phyloP scores from a whole-genome alignment of 2,113 vertebrate species.

The Mirounga angustirostris region DNA sequence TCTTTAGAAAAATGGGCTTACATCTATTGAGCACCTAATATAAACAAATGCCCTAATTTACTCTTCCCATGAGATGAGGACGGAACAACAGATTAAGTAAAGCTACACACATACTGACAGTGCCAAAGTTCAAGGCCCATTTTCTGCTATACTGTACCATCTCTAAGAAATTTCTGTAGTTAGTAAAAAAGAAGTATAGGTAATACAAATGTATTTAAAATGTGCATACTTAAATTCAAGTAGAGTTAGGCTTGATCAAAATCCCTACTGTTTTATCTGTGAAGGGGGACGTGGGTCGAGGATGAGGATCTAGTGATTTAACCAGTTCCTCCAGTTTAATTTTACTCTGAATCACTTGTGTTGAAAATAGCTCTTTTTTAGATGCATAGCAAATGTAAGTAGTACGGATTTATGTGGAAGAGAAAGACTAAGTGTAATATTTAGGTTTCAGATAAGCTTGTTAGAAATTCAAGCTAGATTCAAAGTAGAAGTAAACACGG shows the following conservation, averaged over 20 bases:
- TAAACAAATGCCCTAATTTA: slow-evolving; percentile 14
- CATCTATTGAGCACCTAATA: background rate
- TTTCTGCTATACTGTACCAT: background rate
- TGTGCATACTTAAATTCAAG: background rate
- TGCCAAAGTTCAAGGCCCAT: background rate
- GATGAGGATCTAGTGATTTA: background rate
- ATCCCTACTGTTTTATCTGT: background rate
- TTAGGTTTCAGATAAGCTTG: slow-evolving; percentile 30
- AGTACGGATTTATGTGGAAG: background rate
- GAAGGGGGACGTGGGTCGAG: background rate
- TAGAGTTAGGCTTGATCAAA: slow-evolving; percentile 19
- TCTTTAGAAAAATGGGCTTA: background rate
- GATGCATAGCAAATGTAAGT: background rate
- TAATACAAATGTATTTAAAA: slow-evolving; percentile 31
- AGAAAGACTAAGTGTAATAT: background rate
- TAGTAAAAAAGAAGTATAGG: background rate
- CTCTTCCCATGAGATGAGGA: background rate
- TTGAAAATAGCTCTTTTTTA: slow-evolving; percentile 44
- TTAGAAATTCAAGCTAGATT: slow-evolving; percentile 54
- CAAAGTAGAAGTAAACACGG: background rate
- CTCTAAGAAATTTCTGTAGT: background rate
- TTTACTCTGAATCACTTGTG: slow-evolving; percentile 32
- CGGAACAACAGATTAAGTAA: background rate
- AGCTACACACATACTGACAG: background rate
- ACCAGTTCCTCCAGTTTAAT: background rate